Base-by-base conservation (phyloP, 2,113 vertebrate genomes). In the Zapus hudsonius region DNA sequence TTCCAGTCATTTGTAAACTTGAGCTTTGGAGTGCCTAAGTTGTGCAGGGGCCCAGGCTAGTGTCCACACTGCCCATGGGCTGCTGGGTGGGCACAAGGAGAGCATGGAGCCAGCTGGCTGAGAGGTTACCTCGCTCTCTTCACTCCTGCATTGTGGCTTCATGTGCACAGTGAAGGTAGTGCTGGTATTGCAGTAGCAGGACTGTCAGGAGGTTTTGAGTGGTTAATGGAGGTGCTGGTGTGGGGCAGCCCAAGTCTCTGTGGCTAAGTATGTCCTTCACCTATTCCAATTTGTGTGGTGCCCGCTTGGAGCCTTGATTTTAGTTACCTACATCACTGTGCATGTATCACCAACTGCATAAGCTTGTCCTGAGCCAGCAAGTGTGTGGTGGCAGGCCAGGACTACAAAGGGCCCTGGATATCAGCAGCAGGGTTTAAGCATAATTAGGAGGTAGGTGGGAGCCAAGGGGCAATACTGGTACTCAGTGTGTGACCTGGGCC, bases 61-160 rank as follows among this genome's bases (percentile, higher is more conserved):
- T 0, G 0, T 74, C 59, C 25, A 55, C 25, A 1, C 17, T n/a
- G n/a, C n/a, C n/a, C 0, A 0, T 31, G 27, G 27, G 40, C 17
- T 2, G 0, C 4, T 11, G 29, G 33, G 36, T 75, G 57, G 22
- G 31, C 15, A 74, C 12, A 33, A 27, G 38, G 42, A 42, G 70
- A n/a, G 55, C 17, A 52, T 33, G 36, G 27, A 42, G 38, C 40
- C 52, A 23, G 84, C 55, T 61, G 36, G 12, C n/a, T 40, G 7
- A 29, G 55, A 33, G 52, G 6, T 7, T 29, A 9, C 67, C 0
- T 1, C 57, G 19, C 38, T 3, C 87, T 40, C 31, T 31, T 23
- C 31, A 44, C n/a, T 52, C 47, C 3, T 0, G 4, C 33, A 64
- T 70, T 36, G 10, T 67, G 74, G 78, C 22, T 83, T 87, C 15